Conservation (phyloP, 2,888 invertebrate genomes). For the Sesia bembeciformis region DNA sequence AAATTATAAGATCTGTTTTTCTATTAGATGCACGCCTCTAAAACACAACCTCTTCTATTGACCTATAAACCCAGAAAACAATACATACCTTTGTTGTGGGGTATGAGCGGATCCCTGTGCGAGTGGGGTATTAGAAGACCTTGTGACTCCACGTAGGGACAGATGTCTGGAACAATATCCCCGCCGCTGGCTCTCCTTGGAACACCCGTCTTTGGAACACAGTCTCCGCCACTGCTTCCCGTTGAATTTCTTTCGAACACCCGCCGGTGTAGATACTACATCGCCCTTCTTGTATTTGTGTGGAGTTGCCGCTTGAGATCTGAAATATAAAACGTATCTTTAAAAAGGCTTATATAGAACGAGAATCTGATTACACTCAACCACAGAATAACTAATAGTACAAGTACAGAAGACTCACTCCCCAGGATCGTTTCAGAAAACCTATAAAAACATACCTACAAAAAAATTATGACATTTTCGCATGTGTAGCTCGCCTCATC, state of each 20-base stretch:
- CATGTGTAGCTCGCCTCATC: no score
- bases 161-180: conserved; percentile 98
- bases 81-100: conserved; percentile 55
- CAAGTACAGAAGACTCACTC: no score
- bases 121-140: conserved; percentile 61
- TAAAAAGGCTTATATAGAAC: no score
- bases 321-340: conserved; percentile 14
- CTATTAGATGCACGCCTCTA: not conserved
- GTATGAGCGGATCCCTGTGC: conserved; percentile 57
- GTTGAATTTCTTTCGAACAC: conserved; percentile 98
- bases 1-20: not conserved
- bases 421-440: no score
- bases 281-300: conserved; percentile 98
- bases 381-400: no score
- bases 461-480: no score
- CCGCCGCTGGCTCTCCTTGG: conserved; percentile 94
- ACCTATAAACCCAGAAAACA: not conserved
- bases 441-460: no score
- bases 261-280: conserved; percentile 93
- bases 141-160: conserved; percentile 84
- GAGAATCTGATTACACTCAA: no score
- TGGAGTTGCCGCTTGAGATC: conserved; percentile 94
- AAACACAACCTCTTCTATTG: not conserved
- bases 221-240: conserved; percentile 99
- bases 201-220: conserved; percentile 96